phyloP scores from a whole-genome alignment of 2,797 vertebrate genomes.

The Percopsis omiscomaycus region DNA sequence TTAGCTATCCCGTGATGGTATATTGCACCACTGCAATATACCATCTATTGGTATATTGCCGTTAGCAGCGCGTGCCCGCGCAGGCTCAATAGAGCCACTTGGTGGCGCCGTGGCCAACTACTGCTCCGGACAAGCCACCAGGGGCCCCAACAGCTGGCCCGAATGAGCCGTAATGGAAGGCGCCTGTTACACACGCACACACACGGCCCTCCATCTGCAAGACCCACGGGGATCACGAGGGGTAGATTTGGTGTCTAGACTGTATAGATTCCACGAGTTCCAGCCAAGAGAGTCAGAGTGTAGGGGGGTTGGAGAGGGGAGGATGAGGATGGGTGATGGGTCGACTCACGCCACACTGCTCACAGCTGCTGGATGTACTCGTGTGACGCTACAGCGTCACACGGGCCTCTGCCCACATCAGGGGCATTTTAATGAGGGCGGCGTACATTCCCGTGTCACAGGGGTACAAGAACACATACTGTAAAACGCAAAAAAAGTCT shows the following conservation, averaged over 20 bases:
- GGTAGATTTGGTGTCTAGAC: slow-evolving; percentile 76
- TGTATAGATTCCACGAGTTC: slow-evolving; percentile 73
- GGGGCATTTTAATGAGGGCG: too few relatives aligned
- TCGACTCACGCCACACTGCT: slow-evolving; percentile 37
- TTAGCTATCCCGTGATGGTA: too few relatives aligned
- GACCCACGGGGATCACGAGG: slow-evolving; percentile 64
- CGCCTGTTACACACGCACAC: slow-evolving; percentile 50
- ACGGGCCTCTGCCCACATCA: too few relatives aligned
- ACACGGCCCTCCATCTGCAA: slow-evolving; percentile 48
- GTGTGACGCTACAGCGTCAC: too few relatives aligned
- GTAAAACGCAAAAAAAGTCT: too few relatives aligned
- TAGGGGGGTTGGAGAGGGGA: too few relatives aligned
- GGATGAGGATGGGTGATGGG: slow-evolving; percentile 19
- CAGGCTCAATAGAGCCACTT: neutral
- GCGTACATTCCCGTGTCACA: too few relatives aligned
- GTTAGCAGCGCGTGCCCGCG: neutral
- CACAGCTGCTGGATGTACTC: too few relatives aligned
- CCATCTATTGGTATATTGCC: too few relatives aligned
- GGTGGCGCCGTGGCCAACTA: slow-evolving; percentile 37
- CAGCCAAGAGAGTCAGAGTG: slow-evolving; percentile 60
- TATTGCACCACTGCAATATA: too few relatives aligned
- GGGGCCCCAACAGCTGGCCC: slow-evolving; percentile 68
- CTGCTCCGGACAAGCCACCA: slow-evolving; percentile 42
- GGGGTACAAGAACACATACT: too few relatives aligned
- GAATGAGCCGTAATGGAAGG: slow-evolving; percentile 56